These are phyloP conservation scores for Lepisosteus oculatus DNA, from an alignment of 2,113 vertebrate species.

Conservation along the genomic window DNA sequence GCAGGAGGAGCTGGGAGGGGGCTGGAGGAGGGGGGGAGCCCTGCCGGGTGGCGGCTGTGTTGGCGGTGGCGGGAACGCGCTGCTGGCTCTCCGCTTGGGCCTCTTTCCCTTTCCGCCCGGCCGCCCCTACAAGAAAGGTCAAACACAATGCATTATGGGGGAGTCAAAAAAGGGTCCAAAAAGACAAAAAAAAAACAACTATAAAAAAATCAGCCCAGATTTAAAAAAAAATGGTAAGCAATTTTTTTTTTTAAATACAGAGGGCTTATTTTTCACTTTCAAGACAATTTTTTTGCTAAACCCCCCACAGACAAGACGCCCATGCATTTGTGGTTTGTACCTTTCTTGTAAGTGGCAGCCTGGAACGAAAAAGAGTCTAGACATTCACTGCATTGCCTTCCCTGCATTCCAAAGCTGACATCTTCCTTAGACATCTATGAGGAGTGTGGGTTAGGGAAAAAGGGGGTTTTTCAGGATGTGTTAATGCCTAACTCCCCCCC, in stretches of 20 bases:
- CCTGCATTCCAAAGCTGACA: slow-evolving; percentile 43
- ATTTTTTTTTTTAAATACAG: slow-evolving; percentile 28
- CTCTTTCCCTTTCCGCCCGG: slow-evolving; percentile 96
- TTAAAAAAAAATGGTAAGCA: slow-evolving; percentile 60
- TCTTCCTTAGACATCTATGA: not conserved
- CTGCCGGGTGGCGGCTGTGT: slow-evolving; percentile 58
- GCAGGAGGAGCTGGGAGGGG: slow-evolving; percentile 82
- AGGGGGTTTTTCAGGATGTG: not conserved
- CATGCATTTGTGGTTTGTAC: slow-evolving; percentile 99
- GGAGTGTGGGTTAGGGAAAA: not conserved
- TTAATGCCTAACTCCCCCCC: not conserved
- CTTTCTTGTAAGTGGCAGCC: slow-evolving; percentile 99
- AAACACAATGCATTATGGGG: slow-evolving; percentile 99
- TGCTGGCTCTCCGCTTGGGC: slow-evolving; percentile 79
- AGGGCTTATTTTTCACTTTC: slow-evolving; percentile 61
- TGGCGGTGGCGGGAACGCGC: slow-evolving; percentile 49
- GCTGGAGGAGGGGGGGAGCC: slow-evolving; percentile 64
- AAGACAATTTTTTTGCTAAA: slow-evolving; percentile 58
- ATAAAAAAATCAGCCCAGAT: slow-evolving; percentile 70
- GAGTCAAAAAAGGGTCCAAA: slow-evolving; percentile 63
- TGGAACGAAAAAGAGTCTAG: slow-evolving; percentile 72
- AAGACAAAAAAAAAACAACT: slow-evolving; percentile 51
- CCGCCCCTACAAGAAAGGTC: slow-evolving; percentile 99
- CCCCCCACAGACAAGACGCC: slow-evolving; percentile 88
- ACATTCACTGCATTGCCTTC: slow-evolving; percentile 43